Base-by-base conservation (phyloP, 30 jellyfish, hydroid and myxozoan genomes). In the Hydractinia echinata region DNA sequence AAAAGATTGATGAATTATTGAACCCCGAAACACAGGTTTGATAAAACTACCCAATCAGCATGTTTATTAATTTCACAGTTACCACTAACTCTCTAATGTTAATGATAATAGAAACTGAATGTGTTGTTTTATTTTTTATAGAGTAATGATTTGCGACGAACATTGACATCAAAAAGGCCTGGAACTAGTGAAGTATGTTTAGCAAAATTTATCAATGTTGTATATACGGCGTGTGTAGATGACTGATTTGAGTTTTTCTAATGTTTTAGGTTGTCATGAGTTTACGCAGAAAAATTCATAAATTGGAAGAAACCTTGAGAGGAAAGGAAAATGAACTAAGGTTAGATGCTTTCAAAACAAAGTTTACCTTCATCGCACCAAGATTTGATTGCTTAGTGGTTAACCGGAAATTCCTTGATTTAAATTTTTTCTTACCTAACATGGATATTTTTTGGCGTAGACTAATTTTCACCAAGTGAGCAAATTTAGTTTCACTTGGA, bases 1-100 rank as follows among this genome's bases (percentile, higher is more conserved):
- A 61, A 39, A 88, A 85, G 56, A 87, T 93, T 19, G 96, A 87
- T 15, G 99, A 93, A 61, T 79, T 93, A 62, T 89, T 93, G 7
- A 84, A 87, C 67, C 99, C 99, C 0, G 94, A 87, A 60, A 87
- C 86, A 89, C 96, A 87, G 99, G 99, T 93, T 5, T 19, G 68
- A 8, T 15, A 7, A n/a, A 54, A 10, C 1, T 21, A 0, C 74
- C 2, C 74, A 64, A 7, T 4, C 9, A 30, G 44, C 44, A 30
- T 30, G 44, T 2, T 30, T 1, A 30, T 30, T 30, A 30, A 30
- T 30, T n/a, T n/a, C n/a, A n/a, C n/a, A 67, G 55, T 14, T 11
- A 68, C 16, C n/a, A n/a, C 10, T 10, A 56, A 10, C 68, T 9
- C 10, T 56, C 68, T 56, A 58, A 11, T 58, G 19, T 58, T 58